Evolutionary conservation across 2,888 invertebrate species (phyloP).

Genomic region (Dasypogon diadema): DNA sequence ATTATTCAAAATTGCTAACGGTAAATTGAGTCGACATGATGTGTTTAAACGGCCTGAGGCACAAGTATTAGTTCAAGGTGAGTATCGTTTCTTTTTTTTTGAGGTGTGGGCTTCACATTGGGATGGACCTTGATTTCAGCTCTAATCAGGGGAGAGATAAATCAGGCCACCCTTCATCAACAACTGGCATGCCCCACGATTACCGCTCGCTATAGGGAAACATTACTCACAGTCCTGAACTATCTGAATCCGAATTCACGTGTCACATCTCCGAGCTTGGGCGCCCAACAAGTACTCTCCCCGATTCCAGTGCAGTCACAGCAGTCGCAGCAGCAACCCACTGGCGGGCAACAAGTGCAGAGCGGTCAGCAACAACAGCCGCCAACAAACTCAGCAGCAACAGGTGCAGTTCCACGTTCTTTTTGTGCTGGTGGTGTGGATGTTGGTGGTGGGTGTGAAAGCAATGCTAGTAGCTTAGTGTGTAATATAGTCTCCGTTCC

Average conservation of each 20-base stretch:
- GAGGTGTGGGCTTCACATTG: not conserved
- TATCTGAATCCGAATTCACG: conserved; percentile 51
- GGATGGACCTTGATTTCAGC: conserved; percentile 65
- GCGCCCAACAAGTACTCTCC: conserved; percentile 55
- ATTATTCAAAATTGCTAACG: conserved; percentile 41
- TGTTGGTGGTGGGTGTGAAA: no score
- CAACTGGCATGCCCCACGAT: conserved; percentile 81
- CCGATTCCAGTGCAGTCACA: conserved; percentile 60
- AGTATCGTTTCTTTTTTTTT: conserved; percentile 45
- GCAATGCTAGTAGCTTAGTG: conserved; percentile 20
- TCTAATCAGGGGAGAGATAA: conserved; percentile 82
- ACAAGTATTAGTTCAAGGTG: conserved; percentile 82
- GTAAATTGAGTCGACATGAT: conserved; percentile 65
- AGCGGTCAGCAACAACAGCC: conserved; percentile 57
- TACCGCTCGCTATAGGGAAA: conserved; percentile 80
- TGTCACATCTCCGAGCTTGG: conserved; percentile 56
- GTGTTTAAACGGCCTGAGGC: conserved; percentile 80
- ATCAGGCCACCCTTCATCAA: conserved; percentile 80
- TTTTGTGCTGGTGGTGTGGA: conserved; percentile 14
- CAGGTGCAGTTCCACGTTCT: conserved; percentile 7
- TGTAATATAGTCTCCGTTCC: no score
- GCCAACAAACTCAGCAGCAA: conserved; percentile 34
- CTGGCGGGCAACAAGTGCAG: conserved; percentile 61
- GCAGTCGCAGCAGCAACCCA: conserved; percentile 59
- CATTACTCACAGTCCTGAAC: conserved; percentile 75